Evolutionary conservation across 2,113 vertebrate species (phyloP), one percentile per base, ranked within the genome.

Genomic region (Sinocyclocheilus maitianheensis): DNA sequence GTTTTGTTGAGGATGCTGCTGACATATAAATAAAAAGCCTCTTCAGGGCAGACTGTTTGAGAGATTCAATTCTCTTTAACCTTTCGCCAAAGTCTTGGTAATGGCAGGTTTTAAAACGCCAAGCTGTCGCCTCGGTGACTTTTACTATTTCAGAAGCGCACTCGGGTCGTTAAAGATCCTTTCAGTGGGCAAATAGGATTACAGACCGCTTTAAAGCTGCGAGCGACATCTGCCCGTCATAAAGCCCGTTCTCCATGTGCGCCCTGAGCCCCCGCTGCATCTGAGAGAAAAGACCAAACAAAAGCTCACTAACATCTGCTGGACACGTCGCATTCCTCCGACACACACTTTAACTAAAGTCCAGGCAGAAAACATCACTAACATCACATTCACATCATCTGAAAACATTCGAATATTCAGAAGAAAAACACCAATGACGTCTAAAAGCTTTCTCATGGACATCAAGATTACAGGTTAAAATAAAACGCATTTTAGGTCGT

Each of bases 181-280:
- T 91, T 91, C 89, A 90, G 87, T 48, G 81, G n/a, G 37, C 81
- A 90, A 89, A 90, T 78, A 84, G 88, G 91, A 90, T 90, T 91
- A 91, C 84, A 84, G 81, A 85, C 81, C 74, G 88, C 84, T 72
- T 90, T 90, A 88, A 88, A 89, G 40, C 67, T 67, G 20, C 16
- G 84, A 79, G 84, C 79, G 65, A 87, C 91, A 90, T 90, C 91
- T 91, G 91, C 84, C 84, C 82, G 86, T 34, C 71, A 86, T 87
- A 77, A 89, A 83, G 79, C 16, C n/a, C 3, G 76, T 81, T 72
- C 51, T 46, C 40, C 40, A 43, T 43, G 40, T 43, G 40, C 2
- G 8, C 40, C 40, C 40, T 43, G 63, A 69, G 34, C 81, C 60
- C 34, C 48, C 83, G 60, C 69, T 48, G 13, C 53, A 37, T n/a